These are phyloP conservation scores for Lasioglossum baleicum DNA, from an alignment of 1,140 invertebrate species.

Conservation along the genomic window DNA sequence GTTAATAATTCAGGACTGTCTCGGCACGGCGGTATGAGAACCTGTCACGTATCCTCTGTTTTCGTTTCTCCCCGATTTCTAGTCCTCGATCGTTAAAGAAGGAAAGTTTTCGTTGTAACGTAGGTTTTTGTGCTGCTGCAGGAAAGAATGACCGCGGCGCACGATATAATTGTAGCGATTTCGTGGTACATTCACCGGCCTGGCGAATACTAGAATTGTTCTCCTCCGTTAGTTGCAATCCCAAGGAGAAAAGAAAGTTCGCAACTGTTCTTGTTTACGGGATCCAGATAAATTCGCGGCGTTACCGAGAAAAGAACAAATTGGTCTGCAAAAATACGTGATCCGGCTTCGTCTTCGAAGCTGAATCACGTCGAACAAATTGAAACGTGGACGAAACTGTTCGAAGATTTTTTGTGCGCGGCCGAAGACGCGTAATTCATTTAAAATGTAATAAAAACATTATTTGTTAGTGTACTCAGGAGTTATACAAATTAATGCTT, in stretches of 20 bases:
- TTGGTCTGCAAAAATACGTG: no score
- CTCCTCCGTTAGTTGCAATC: neutral
- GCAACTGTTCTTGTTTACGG: neutral
- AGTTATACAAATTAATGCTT: no score
- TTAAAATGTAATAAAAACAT: no score
- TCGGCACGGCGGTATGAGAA: neutral
- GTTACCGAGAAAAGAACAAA: neutral
- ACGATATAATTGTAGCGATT: conserved; percentile 34
- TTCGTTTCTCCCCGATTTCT: neutral
- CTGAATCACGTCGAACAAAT: no score
- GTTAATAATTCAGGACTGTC: neutral
- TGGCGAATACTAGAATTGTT: neutral
- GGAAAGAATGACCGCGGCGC: conserved; percentile 13
- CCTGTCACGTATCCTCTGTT: neutral
- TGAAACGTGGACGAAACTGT: no score
- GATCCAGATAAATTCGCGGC: neutral
- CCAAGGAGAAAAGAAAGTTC: neutral
- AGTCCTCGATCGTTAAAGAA: conserved; percentile 15
- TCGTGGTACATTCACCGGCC: conserved; percentile 8
- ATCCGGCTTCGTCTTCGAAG: no score
- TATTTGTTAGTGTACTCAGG: no score
- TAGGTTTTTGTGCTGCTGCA: neutral
- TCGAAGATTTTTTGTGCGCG: no score
- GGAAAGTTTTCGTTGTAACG: conserved; percentile 20
- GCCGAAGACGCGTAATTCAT: no score